phyloP scores from a whole-genome alignment of 2,113 vertebrate species.

The Eudyptes chrysolophus region DNA sequence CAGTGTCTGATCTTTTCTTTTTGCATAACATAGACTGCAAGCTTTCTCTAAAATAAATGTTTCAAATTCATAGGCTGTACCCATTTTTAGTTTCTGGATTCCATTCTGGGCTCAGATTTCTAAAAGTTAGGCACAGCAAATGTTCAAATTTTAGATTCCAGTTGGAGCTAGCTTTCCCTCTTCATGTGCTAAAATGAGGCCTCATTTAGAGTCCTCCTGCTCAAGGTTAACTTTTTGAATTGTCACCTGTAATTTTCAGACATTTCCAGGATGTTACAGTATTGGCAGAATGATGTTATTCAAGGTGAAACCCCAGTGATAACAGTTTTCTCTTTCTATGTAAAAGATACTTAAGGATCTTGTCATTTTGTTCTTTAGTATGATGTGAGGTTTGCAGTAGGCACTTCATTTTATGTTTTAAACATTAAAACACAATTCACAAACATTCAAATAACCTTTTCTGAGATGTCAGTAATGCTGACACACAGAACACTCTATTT shows the following conservation, averaged over 20 bases:
- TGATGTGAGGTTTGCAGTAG: background rate
- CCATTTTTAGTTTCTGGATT: slow-evolving; percentile 34
- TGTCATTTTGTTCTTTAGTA: background rate
- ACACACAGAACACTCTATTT: background rate
- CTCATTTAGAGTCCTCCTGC: background rate
- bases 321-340: background rate
- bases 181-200: background rate
- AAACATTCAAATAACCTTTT: slow-evolving; percentile 1
- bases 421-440: background rate
- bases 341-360: background rate
- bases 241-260: background rate
- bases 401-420: background rate
- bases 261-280: background rate
- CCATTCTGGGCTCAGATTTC: slow-evolving; percentile 15
- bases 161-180: background rate
- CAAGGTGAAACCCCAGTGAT: background rate
- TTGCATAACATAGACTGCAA: background rate
- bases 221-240: background rate
- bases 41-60: background rate
- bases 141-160: background rate
- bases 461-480: background rate
- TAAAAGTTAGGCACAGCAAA: background rate
- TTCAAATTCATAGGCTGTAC: background rate
- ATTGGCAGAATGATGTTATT: background rate
- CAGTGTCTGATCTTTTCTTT: background rate